phyloP scores from a whole-genome alignment of 2,888 invertebrate genomes.

The Platycnemis pennipes region DNA sequence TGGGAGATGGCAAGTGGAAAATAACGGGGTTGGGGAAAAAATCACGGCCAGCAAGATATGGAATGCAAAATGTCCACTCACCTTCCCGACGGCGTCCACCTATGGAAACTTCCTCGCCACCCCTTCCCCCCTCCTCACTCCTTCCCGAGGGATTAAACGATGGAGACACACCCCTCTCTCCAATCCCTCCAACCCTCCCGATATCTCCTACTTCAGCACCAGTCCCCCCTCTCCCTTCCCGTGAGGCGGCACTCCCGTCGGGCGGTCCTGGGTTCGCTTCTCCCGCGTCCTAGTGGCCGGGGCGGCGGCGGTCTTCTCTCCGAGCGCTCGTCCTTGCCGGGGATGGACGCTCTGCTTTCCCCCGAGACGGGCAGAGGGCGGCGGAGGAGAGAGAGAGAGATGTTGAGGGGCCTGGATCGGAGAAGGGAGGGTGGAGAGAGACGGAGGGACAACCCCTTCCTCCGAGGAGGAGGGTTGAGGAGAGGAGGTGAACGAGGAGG shows the following conservation, averaged over 20 bases:
- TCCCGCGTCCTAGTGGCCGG: not conserved
- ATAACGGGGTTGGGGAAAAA: not conserved
- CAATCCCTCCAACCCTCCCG: not conserved
- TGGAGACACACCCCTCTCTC: not conserved
- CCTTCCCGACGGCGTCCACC: conserved; percentile 3
- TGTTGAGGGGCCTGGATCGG: not conserved
- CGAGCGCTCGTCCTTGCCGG: conserved; percentile 40
- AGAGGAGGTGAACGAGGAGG: not conserved
- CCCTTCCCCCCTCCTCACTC: not conserved
- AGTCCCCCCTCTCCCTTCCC: conserved; percentile 1
- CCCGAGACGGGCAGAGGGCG: not conserved
- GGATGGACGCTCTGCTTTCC: conserved; percentile 21
- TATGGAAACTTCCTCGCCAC: not conserved
- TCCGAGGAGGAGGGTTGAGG: not conserved
- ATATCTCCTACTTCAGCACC: not conserved
- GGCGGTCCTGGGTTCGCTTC: conserved; percentile 47
- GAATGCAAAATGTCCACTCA: not conserved
- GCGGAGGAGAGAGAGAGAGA: not conserved
- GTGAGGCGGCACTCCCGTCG: conserved; percentile 29
- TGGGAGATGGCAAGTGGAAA: no score
- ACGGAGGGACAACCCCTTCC: not conserved
- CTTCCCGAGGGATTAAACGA: not conserved
- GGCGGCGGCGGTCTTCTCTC: conserved; percentile 33
- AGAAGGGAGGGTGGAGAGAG: not conserved
- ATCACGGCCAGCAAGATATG: not conserved